A percentile compares a stretch with the other conserved stretches of the same genome.
phyloP scores from a whole-genome alignment of 1,140 invertebrate genomes.

The Lepidurus couesii region DNA sequence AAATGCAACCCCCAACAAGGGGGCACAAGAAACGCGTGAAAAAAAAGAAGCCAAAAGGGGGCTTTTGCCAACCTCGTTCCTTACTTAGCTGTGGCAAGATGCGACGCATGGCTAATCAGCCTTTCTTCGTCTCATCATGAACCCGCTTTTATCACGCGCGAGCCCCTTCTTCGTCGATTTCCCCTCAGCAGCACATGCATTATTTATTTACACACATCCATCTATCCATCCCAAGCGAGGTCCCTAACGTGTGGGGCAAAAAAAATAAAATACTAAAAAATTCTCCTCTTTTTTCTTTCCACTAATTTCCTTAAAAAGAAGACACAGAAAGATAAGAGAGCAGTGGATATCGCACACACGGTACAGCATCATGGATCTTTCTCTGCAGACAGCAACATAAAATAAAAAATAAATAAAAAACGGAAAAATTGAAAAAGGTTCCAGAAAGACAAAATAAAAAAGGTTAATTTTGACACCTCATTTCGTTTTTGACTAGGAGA shows the following conservation, averaged over 20 bases:
- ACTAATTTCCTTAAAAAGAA: not conserved
- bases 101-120: conserved; percentile 20
- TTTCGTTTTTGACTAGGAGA: conserved; percentile 2
- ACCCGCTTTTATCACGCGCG: conserved; percentile 10
- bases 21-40: not conserved
- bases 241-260: conserved; percentile 14
- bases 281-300: not conserved
- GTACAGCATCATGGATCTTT: no score
- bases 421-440: not conserved
- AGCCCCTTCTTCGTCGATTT: conserved; percentile 15
- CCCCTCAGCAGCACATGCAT: conserved; percentile 13
- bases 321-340: not conserved
- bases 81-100: conserved; percentile 19
- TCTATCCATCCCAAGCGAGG: conserved; percentile 1
- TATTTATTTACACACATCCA: conserved; percentile 22
- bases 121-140: not conserved
- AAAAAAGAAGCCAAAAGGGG: not conserved
- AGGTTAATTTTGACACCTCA: conserved; percentile 11
- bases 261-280: not conserved
- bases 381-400: no score
- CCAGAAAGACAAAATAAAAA: not conserved
- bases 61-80: not conserved
- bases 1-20: conserved; percentile 6
- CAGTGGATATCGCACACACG: not conserved
- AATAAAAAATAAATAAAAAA: no score